These are phyloP conservation scores for Drosophila oshimai DNA, from an alignment of 1,140 invertebrate species.

Conservation along the genomic window DNA sequence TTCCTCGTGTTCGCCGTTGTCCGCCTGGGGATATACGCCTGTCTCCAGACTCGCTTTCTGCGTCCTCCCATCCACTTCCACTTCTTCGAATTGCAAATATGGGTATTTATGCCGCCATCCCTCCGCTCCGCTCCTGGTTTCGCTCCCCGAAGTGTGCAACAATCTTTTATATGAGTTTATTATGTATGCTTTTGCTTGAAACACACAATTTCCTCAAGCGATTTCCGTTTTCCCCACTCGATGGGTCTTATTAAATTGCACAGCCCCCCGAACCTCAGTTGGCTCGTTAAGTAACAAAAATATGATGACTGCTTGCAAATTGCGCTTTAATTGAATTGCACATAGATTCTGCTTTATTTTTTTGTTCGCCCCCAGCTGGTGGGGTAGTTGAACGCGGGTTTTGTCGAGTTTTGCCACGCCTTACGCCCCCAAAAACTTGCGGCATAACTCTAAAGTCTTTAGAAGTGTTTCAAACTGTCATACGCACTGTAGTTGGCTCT, in stretches of 20 bases:
- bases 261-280: not conserved
- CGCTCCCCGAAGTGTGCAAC: constrained; percentile 54
- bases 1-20: constrained; percentile 46
- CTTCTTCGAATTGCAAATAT: constrained; percentile 61
- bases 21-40: constrained; percentile 56
- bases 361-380: not conserved
- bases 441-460: constrained; percentile 58
- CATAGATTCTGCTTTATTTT: constrained; percentile 53
- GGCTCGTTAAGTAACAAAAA: constrained; percentile 70
- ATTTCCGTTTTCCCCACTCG: constrained; percentile 74
- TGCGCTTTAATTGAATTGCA: constrained; percentile 79
- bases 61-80: constrained; percentile 22
- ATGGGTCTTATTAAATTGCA: constrained; percentile 77
- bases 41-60: constrained; percentile 9
- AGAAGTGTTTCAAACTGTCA: constrained; percentile 75
- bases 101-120: constrained; percentile 57
- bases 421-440: constrained; percentile 22
- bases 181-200: constrained; percentile 80
- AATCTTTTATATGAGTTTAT: constrained; percentile 81
- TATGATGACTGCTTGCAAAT: constrained; percentile 72
- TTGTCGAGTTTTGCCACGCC: constrained; percentile 34
- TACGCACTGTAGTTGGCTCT: constrained; percentile 44
- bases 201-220: constrained; percentile 80
- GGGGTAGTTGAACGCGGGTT: constrained; percentile 10
- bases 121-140: not conserved